A percentile compares a stretch with the other conserved stretches of the same genome.
These are phyloP conservation scores for Heteromyza rotundicornis DNA, from an alignment of 2,888 invertebrate species.

Conservation along the genomic window DNA sequence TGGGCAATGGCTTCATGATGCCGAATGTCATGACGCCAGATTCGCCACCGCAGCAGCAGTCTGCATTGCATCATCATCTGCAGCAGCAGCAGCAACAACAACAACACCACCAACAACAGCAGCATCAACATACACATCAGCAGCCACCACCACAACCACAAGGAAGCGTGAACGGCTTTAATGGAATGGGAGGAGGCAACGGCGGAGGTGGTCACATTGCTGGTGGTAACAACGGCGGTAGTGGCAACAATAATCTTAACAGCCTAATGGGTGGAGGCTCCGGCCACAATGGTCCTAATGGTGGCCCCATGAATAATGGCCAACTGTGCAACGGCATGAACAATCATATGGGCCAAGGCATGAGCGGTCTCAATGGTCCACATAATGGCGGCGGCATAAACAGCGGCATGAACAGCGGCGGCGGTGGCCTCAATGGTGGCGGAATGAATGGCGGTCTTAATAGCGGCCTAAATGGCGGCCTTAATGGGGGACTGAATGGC, in stretches of 20 bases:
- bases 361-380: constrained; percentile 21
- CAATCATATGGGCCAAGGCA: constrained; percentile 29
- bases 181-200: background rate
- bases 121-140: constrained; percentile 26
- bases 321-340: constrained; percentile 27
- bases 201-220: constrained; percentile 13
- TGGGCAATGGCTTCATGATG: constrained; percentile 64
- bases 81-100: constrained; percentile 27
- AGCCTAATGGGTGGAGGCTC: constrained; percentile 24
- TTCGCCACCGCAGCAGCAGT: constrained; percentile 61
- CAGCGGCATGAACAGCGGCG: constrained; percentile 25
- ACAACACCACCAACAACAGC: constrained; percentile 25
- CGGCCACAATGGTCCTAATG: constrained; percentile 33
- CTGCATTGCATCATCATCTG: constrained; percentile 11
- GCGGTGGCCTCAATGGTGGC: constrained; percentile 41
- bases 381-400: constrained; percentile 24
- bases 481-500: constrained; percentile 40
- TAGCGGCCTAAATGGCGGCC: background rate
- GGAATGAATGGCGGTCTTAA: constrained; percentile 22
- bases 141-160: constrained; percentile 21
- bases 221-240: constrained; percentile 23
- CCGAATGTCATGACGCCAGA: constrained; percentile 58
- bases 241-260: constrained; percentile 27
- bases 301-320: constrained; percentile 41
- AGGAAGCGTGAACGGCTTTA: constrained; percentile 11